These are phyloP conservation scores for Diprion similis DNA, from an alignment of 1,140 invertebrate genomes.

Conservation along the genomic window DNA sequence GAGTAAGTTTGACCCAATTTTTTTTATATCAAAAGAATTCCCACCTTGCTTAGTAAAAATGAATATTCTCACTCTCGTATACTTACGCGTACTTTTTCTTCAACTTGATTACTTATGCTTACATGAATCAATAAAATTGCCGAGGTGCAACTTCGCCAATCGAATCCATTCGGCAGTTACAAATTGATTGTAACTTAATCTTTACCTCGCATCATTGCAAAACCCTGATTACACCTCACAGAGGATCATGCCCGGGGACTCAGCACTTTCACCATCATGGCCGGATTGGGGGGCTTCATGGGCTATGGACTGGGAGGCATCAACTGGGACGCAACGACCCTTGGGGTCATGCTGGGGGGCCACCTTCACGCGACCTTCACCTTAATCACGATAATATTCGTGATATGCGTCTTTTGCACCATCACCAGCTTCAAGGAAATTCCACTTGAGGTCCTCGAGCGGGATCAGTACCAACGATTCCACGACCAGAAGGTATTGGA, in stretches of 20 bases:
- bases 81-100: too few relatives aligned
- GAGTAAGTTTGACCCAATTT: too few relatives aligned
- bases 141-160: conserved; percentile 14
- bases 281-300: conserved; percentile 91
- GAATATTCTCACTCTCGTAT: too few relatives aligned
- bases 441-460: conserved; percentile 70
- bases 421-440: conserved; percentile 89
- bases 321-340: conserved; percentile 87
- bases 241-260: conserved; percentile 93
- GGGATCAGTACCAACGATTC: conserved; percentile 53
- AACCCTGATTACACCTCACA: conserved; percentile 35
- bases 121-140: too few relatives aligned
- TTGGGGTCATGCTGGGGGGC: conserved; percentile 81
- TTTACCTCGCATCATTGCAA: not conserved
- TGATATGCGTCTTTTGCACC: conserved; percentile 80
- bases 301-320: conserved; percentile 93
- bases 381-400: conserved; percentile 85
- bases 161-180: conserved; percentile 10
- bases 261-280: conserved; percentile 96
- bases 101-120: too few relatives aligned
- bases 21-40: too few relatives aligned
- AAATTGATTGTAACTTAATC: not conserved
- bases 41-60: too few relatives aligned
- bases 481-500: conserved; percentile 55
- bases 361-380: conserved; percentile 92